Conservation (phyloP, 2,113 vertebrate genomes). For the Psittacara wagleri region DNA sequence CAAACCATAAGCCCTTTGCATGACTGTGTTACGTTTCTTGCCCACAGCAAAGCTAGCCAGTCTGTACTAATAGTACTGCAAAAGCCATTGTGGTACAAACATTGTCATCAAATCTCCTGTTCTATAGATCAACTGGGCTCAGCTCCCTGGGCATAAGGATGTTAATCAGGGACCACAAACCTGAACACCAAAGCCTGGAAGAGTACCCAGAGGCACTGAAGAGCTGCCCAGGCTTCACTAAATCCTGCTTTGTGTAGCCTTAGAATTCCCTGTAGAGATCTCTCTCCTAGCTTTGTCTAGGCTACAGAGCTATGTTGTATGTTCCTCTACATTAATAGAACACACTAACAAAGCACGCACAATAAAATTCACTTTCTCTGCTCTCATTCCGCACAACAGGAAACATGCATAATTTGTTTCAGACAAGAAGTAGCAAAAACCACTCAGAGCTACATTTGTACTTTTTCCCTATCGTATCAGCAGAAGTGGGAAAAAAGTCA, state of each 20-base stretch:
- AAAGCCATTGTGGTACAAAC: background rate
- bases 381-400: background rate
- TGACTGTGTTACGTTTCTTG: background rate
- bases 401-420: background rate
- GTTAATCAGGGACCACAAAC: background rate
- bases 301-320: background rate
- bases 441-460: background rate
- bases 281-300: background rate
- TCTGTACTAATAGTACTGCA: background rate
- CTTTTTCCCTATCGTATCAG: background rate
- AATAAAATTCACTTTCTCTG: background rate
- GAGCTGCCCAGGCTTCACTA: background rate
- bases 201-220: background rate
- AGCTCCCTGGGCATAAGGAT: background rate
- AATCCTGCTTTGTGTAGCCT: background rate
- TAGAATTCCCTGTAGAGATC: background rate
- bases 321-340: background rate
- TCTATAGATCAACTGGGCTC: background rate
- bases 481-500: background rate
- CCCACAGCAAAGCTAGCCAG: background rate
- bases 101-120: background rate
- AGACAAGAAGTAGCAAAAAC: background rate
- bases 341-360: background rate
- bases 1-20: background rate
- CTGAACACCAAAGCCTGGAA: background rate